Conservation (phyloP, 2,113 vertebrate species). For the Dicentrarchus labrax region DNA sequence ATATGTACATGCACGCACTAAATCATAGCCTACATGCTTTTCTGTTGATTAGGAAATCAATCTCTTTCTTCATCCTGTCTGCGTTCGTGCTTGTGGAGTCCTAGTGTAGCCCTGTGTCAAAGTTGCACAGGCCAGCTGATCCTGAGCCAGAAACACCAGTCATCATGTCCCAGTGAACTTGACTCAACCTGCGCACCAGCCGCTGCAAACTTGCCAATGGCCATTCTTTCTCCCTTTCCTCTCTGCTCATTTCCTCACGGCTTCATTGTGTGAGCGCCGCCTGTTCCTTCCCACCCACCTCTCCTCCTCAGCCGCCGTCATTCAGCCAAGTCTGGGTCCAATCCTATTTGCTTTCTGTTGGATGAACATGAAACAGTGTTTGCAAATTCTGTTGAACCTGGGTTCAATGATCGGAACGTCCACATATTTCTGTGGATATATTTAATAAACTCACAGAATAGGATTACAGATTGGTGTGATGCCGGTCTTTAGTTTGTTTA, state of each 20-base stretch:
- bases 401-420: background rate
- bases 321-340: background rate
- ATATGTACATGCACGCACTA: background rate
- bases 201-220: slow-evolving; percentile 2
- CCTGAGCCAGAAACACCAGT: background rate
- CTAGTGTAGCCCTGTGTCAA: background rate
- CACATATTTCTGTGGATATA: background rate
- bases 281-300: slow-evolving; percentile 45
- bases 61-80: background rate
- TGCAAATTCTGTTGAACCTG: slow-evolving; percentile 22
- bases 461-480: background rate
- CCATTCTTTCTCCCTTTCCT: slow-evolving; percentile 45
- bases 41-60: background rate
- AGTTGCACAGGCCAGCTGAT: slow-evolving; percentile 20
- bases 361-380: slow-evolving; percentile 29
- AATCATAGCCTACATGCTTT: background rate
- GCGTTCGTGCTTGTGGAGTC: background rate
- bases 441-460: background rate
- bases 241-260: slow-evolving; percentile 49
- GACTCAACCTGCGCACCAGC: slow-evolving; percentile 32
- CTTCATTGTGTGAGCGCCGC: slow-evolving; percentile 41
- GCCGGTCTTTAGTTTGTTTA: background rate
- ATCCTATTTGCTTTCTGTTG: slow-evolving; percentile 5
- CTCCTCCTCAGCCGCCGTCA: slow-evolving; percentile 3
- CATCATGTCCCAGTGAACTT: slow-evolving; percentile 26